These are phyloP conservation scores for Brachionus koreanus DNA, from an alignment of 1,140 invertebrate species.

Conservation along the genomic window DNA sequence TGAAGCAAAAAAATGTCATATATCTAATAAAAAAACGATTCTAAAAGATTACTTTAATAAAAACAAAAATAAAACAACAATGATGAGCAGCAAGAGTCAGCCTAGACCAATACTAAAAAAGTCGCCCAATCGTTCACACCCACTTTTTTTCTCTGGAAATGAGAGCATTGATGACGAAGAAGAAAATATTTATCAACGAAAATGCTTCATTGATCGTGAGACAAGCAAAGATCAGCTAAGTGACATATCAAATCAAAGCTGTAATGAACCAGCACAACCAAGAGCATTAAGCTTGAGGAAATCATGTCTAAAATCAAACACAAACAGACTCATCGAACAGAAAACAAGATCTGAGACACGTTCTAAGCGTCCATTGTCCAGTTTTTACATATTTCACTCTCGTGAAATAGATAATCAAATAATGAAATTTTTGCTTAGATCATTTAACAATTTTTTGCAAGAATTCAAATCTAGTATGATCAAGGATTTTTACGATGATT, in stretches of 20 bases:
- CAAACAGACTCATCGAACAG: neutral
- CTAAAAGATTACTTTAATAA: neutral
- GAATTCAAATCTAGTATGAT: constrained; percentile 19
- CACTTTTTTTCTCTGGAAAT: constrained; percentile 25
- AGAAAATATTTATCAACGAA: neutral
- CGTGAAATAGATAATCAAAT: constrained; percentile 20
- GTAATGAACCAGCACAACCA: neutral
- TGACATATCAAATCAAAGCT: neutral
- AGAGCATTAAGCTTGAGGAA: neutral
- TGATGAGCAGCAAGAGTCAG: constrained; percentile 27
- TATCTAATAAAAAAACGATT: neutral
- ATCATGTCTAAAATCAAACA: neutral
- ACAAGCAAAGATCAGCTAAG: neutral
- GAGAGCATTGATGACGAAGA: neutral
- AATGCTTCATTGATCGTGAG: neutral
- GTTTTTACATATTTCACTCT: constrained; percentile 12
- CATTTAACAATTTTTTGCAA: constrained; percentile 27
- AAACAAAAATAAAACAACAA: neutral
- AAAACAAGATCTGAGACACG: neutral
- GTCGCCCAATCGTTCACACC: neutral
- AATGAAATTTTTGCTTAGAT: constrained; percentile 35
- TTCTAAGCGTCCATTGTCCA: neutral
- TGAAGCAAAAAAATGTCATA: constrained; percentile 13
- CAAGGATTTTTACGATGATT: constrained; percentile 21
- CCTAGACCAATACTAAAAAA: constrained; percentile 22